phyloP scores from a whole-genome alignment of 2,888 invertebrate species.

The Drosophila tanythrix region DNA sequence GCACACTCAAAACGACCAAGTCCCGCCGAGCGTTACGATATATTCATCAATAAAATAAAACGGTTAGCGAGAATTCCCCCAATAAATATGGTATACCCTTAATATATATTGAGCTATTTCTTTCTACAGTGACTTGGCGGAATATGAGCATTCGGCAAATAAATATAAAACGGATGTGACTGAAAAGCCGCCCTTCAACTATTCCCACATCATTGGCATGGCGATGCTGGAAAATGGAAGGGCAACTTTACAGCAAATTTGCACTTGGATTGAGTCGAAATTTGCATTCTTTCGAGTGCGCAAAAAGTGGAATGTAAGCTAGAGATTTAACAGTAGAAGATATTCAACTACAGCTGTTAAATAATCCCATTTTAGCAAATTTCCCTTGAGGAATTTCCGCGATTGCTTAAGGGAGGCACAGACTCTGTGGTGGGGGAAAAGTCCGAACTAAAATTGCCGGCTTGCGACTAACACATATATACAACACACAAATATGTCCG shows the following conservation, averaged over 20 bases:
- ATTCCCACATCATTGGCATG: constrained; percentile 85
- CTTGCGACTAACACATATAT: neutral
- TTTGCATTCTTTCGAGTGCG: constrained; percentile 84
- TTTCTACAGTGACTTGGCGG: constrained; percentile 72
- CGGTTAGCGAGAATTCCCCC: constrained; percentile 59
- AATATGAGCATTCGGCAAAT: constrained; percentile 77
- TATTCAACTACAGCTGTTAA: neutral
- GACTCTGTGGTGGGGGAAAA: neutral
- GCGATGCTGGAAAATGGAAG: constrained; percentile 84
- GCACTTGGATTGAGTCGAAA: constrained; percentile 84
- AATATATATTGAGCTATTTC: neutral
- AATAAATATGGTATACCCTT: neutral
- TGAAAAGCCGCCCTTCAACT: constrained; percentile 85
- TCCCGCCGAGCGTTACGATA: constrained; percentile 82
- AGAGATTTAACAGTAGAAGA: neutral
- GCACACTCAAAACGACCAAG: constrained; percentile 72
- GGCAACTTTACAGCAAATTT: constrained; percentile 84
- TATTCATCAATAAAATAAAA: constrained; percentile 83
- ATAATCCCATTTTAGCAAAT: neutral
- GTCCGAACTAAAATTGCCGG: neutral
- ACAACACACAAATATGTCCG: neutral
- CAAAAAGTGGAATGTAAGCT: constrained; percentile 85
- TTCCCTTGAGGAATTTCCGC: neutral
- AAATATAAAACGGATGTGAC: constrained; percentile 78
- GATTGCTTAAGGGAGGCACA: neutral